phyloP scores from a whole-genome alignment of 2,888 invertebrate genomes.

The Melieria picta region DNA sequence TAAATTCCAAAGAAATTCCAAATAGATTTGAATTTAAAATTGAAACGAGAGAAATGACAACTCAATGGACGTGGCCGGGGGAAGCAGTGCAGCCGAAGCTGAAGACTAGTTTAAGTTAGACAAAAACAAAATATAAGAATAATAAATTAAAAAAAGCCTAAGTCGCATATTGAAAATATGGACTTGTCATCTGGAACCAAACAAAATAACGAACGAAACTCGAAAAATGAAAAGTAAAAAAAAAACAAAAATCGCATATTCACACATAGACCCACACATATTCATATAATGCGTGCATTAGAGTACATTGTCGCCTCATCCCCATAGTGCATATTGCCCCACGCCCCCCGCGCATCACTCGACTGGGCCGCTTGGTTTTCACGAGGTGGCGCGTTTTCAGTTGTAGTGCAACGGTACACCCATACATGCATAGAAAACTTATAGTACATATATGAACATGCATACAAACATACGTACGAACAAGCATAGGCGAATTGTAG shows the following conservation, averaged over 20 bases:
- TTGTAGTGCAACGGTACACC: slow-evolving; percentile 14
- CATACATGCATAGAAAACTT: slow-evolving; percentile 10
- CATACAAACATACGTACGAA: slow-evolving; percentile 14
- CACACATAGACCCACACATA: background rate
- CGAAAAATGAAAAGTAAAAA: no score
- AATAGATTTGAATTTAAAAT: no score
- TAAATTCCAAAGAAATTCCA: background rate
- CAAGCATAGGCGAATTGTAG: background rate
- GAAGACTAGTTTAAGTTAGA: no score
- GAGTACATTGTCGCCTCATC: background rate
- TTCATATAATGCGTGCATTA: background rate
- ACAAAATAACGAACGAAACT: background rate
- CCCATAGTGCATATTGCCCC: background rate
- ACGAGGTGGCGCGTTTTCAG: background rate
- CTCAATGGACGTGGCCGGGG: no score
- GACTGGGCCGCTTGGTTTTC: no score
- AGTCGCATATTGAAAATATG: slow-evolving; percentile 2
- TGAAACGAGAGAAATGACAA: no score
- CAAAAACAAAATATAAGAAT: no score
- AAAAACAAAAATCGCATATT: no score
- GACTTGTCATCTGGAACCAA: background rate
- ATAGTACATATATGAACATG: slow-evolving; percentile 2
- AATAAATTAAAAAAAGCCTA: background rate
- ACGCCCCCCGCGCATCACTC: no score
- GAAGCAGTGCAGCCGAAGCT: no score